Conservation (phyloP, 2,113 vertebrate genomes). For the Tragelaphus strepsiceros region DNA sequence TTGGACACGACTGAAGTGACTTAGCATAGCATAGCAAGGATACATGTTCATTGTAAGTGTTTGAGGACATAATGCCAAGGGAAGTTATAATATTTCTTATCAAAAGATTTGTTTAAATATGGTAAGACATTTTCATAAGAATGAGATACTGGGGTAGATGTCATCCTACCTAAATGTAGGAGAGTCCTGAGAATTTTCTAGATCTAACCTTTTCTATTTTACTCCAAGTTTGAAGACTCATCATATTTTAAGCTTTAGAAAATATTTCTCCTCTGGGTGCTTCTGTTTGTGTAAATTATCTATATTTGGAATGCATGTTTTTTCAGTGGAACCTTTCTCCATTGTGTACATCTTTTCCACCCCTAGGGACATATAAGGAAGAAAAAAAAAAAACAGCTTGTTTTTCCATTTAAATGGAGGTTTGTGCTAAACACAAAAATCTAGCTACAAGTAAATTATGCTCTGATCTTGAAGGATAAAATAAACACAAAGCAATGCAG, state of each 20-base stretch:
- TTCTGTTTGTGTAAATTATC: slow-evolving; percentile 36
- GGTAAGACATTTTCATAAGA: slow-evolving; percentile 19
- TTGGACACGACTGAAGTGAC: no score
- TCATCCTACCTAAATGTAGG: not conserved
- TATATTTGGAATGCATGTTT: slow-evolving; percentile 1
- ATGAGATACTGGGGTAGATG: not conserved
- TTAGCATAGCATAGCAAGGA: no score
- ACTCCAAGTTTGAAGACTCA: slow-evolving; percentile 22
- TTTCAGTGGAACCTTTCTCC: slow-evolving; percentile 34
- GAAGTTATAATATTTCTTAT: slow-evolving; percentile 10
- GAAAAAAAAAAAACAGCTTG: slow-evolving; percentile 36
- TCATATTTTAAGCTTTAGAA: slow-evolving; percentile 22
- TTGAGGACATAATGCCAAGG: not conserved
- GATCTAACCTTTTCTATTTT: not conserved
- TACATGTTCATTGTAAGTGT: not conserved
- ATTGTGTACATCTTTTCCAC: not conserved
- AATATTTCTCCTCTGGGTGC: slow-evolving; percentile 16
- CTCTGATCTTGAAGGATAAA: slow-evolving; percentile 71
- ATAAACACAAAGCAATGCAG: slow-evolving; percentile 65
- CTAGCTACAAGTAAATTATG: slow-evolving; percentile 61
- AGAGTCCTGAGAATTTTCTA: slow-evolving; percentile 9
- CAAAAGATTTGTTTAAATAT: slow-evolving; percentile 54
- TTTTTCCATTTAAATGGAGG: slow-evolving; percentile 62
- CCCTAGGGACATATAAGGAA: slow-evolving; percentile 11
- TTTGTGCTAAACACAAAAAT: slow-evolving; percentile 62